Base-by-base conservation (phyloP, 1,140 invertebrate genomes). In the Liolophura sinensis region DNA sequence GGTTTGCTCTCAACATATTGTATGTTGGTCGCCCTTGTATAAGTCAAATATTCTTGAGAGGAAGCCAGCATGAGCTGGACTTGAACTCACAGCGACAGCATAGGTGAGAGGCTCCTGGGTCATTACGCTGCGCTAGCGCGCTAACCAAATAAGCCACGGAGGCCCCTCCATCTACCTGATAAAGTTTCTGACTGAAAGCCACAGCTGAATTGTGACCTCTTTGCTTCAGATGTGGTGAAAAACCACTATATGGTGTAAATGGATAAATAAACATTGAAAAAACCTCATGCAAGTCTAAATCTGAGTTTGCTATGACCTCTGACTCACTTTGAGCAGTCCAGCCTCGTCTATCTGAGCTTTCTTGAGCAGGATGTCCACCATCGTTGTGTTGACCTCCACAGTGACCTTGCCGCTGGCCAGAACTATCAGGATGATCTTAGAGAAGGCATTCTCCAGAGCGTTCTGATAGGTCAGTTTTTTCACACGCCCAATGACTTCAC, bases 391-490 rank as follows among this genome's bases (percentile, higher is more conserved):
- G 20, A 80, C 62, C 61, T 82, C 80, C 0, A 76, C 78, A 15
- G 62, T 62, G 1, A 80, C 75, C 65, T 82, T 82, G 1, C 78
- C 78, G 48, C 74, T 75, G 22, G 64, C 52, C 7, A 80, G 64
- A 11, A 76, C 72, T 40, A 80, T 64, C 49, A 82, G 50, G 16
- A 82, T 64, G 1, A 79, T 60, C 62, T 72, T 74, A 31, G 73
- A 73, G 60, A 82, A 82, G n/a, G 80, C 77, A 61, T 80, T 73
- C 60, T 79, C 73, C 51, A 77, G 22, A 7, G 80, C 75, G 50
- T 72, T 59, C 65, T 75, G 73, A 27, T 75, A 68, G 22, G 76
- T 67, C 15, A 75, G 27, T 59, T 82, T 82, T 60, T 74, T 75
- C 52, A 67, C 70, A 62, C 77, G 79, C 50, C 72, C 71, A 24